Evolutionary conservation across 2,797 vertebrate genomes (phyloP), one percentile per base, ranked within the genome.

Genomic region (Epinephelus awoara): DNA sequence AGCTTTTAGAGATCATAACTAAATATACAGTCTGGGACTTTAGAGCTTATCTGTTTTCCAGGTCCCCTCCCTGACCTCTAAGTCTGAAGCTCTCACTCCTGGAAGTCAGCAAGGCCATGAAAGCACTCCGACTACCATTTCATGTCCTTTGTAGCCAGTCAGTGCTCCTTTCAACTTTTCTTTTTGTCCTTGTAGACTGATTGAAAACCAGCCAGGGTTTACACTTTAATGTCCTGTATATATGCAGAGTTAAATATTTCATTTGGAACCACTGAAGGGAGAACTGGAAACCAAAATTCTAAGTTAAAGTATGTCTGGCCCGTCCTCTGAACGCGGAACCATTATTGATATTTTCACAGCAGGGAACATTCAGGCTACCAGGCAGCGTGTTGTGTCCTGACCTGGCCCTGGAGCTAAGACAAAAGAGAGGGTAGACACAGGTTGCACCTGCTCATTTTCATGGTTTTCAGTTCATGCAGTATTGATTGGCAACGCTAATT

Each of bases 201-300:
- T 84, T 89, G 82, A 75, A 86, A 88, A 75, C n/a, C 71, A 72
- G 65, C 59, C 62, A 55, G 38, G 77, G 55, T 83, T 90, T 75
- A 75, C 51, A 51, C 81, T 78, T 87, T 89, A 90, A 93, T 92
- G 84, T 77, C 85, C 85, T 71, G 83, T 89, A 87, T 91, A 86
- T 89, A 91, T 90, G 86, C 85, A 88, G 73, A 84, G 79, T 79
- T 89, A 67, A 90, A 90, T 91, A 85, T 93, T 91, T 92, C 49
- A 91, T 92, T 87, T 70, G 67, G 47, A 84, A 38, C 62, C 59
- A 54, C 63, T 34, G 58, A 56, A 73, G 74, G 65, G 67, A 68
- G 62, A 85, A 85, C 76, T 83, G 68, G 79, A 88, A 82, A 58
- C 13, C 19, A 40, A 50, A 64, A 63, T 64, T 54, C 34, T 11